Conservation (phyloP, 2,113 vertebrate genomes). For the Sturnira hondurensis region DNA sequence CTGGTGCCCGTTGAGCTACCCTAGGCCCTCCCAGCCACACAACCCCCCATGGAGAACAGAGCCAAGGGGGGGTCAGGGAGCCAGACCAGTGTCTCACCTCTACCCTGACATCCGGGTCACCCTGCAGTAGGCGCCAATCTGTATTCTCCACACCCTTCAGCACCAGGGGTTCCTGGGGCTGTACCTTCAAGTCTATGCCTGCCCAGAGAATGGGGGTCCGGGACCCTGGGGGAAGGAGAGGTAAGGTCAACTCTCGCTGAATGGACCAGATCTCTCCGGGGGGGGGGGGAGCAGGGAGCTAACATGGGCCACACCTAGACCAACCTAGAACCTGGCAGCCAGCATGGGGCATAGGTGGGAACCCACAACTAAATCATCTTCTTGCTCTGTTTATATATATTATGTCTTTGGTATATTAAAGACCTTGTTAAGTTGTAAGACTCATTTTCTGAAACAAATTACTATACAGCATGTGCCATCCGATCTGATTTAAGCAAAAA, state of each 20-base stretch:
- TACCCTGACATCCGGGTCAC: slow-evolving; percentile 72
- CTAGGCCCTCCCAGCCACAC: background rate
- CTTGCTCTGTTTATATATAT: background rate
- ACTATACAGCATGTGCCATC: background rate
- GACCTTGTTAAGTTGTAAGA: background rate
- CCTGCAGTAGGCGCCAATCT: slow-evolving; percentile 84
- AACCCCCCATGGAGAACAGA: background rate
- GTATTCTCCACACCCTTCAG: slow-evolving; percentile 85
- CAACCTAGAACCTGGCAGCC: background rate
- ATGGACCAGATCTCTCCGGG: background rate
- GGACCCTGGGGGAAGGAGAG: slow-evolving; percentile 76
- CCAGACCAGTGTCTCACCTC: slow-evolving; percentile 79
- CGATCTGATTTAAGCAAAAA: background rate
- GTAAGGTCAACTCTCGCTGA: background rate
- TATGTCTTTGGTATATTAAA: background rate
- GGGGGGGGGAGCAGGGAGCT: background rate
- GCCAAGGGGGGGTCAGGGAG: background rate
- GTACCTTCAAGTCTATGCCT: slow-evolving; percentile 86
- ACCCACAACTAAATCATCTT: background rate
- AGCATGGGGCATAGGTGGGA: background rate
- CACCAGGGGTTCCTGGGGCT: slow-evolving; percentile 84
- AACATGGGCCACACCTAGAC: background rate
- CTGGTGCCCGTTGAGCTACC: background rate
- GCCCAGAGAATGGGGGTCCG: slow-evolving; percentile 81
- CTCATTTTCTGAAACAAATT: background rate